Evolutionary conservation across 2,797 vertebrate species (phyloP).

Genomic region (Lepus townsendii): DNA sequence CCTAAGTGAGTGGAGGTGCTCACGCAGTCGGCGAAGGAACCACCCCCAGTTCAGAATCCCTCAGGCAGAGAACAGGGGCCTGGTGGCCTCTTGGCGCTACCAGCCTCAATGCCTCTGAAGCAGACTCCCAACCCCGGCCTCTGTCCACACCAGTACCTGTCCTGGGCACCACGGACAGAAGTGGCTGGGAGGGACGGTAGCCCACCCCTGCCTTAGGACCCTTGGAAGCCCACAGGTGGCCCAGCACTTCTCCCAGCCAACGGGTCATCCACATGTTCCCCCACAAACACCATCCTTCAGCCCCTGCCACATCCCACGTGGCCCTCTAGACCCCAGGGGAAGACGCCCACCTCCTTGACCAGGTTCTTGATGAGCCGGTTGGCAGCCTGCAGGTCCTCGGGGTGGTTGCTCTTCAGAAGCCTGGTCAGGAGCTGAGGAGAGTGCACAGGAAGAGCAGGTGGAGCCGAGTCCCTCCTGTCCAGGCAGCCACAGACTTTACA

Average conservation of each 20-base stretch:
- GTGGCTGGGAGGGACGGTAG: neutral
- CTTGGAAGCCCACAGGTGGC: too few species aligned
- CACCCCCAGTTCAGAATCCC: neutral
- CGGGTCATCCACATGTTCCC: too few species aligned
- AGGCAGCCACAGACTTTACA: neutral
- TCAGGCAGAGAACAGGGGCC: neutral
- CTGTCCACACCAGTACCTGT: neutral
- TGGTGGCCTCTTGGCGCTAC: neutral
- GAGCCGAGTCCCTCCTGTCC: neutral
- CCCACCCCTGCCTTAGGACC: neutral
- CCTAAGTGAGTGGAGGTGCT: neutral
- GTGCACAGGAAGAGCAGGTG: neutral
- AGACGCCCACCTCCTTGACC: constrained; percentile 91
- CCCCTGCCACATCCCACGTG: neutral
- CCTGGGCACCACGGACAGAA: neutral
- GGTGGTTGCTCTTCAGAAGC: constrained; percentile 92
- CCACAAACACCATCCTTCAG: neutral
- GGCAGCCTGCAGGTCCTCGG: constrained; percentile 95
- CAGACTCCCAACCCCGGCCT: neutral
- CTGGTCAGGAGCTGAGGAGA: constrained; percentile 90
- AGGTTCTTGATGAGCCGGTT: constrained; percentile 95
- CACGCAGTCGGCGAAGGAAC: neutral
- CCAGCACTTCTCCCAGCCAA: neutral
- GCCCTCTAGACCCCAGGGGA: neutral
- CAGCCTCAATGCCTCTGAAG: neutral